Base-by-base conservation (phyloP, 2,888 invertebrate species). In the Drosophila buzzatii region DNA sequence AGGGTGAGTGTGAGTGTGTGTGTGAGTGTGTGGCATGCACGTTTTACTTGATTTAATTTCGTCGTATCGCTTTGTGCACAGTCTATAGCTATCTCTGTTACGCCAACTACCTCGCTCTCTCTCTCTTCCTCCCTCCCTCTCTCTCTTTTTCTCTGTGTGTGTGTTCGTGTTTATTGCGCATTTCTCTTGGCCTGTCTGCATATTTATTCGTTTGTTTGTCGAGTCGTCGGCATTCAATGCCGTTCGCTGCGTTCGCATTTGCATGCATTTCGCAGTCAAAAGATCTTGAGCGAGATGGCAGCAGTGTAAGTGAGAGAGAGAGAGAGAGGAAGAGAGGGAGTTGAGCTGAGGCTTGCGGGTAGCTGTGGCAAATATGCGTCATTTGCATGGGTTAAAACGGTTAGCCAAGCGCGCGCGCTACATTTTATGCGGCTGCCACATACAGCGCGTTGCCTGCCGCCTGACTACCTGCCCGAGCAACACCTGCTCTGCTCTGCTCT, bases 331-430 rank as follows among this genome's bases (percentile, higher is more conserved):
- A 18, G 12, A 12, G 53, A 8, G 55, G 16, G 10, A 3, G 12
- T 23, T 42, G 39, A 37, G 51, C 7, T 47, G 55, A 35, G 33
- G 56, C 41, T 45, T 49, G 58, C 31, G 52, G 16, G 37, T 52
- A 59, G 53, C 42, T 44, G 45, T 61, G 74, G 79, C 80, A 77
- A 81, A 89, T 85, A 89, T 85, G 82, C 85, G 86, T 79, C 83
- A 91, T 91, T 91, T 91, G 91, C 91, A 91, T 91, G 90, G 89
- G 84, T 56, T 56, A 91, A 91, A 90, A 87, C 83, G 85, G 76
- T 89, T 83, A 80, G 73, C 76, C 61, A 68, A 53, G 47, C 64
- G 63, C 68, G 70, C 68, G 62, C 61, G 53, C 78, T 58, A 64
- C 76, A 75, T 81, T 84, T 80, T 78, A 76, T 76, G 68, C 44